Conservation (phyloP, 2,113 vertebrate species). For the Otis tarda region DNA sequence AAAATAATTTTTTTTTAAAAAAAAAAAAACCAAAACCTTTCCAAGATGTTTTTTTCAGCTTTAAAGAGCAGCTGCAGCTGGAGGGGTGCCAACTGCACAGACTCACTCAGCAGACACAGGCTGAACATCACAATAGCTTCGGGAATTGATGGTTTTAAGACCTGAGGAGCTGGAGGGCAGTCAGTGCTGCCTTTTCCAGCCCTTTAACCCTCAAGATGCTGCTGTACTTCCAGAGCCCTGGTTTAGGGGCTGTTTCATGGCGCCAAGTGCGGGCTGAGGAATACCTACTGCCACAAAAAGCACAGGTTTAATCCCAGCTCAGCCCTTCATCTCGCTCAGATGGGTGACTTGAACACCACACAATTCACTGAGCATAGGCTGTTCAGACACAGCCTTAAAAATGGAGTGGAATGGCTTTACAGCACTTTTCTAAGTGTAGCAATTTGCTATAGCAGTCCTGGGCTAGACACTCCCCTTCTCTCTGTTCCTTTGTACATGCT, state of each 20-base stretch:
- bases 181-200: not conserved
- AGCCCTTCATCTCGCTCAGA: not conserved
- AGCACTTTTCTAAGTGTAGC: not conserved
- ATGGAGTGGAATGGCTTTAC: not conserved
- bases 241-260: not conserved
- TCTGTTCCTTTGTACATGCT: not conserved
- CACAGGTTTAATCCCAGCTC: not conserved
- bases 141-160: conserved; percentile 34
- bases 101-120: conserved; percentile 20
- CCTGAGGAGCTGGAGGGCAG: not conserved
- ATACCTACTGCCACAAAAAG: not conserved
- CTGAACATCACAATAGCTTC: conserved; percentile 18
- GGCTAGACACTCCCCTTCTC: not conserved
- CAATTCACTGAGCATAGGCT: not conserved
- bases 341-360: not conserved
- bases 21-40: not conserved
- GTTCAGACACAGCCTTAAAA: not conserved
- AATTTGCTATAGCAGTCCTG: not conserved
- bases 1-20: not conserved
- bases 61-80: conserved; percentile 61
- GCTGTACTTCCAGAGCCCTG: not conserved
- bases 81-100: conserved; percentile 26
- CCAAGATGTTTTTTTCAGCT: not conserved
- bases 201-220: conserved; percentile 49
- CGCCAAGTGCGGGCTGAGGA: not conserved